Base-by-base conservation (phyloP, 2,113 vertebrate genomes). In the Pterocles orientalis region DNA sequence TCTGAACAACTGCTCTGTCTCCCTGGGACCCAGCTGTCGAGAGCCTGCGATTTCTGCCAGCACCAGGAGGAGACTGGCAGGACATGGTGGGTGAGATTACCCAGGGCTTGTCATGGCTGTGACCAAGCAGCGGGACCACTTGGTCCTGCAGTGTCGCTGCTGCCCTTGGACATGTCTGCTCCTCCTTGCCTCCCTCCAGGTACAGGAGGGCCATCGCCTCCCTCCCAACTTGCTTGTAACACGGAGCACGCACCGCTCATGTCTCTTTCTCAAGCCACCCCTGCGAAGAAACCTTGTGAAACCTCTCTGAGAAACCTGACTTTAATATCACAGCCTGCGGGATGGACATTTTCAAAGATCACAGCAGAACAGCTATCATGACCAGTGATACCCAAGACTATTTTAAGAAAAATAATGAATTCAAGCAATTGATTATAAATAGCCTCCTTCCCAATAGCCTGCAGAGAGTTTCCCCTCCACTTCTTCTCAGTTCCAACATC, bases 261-360 rank as follows among this genome's bases (percentile, higher is more conserved):
- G 56, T 29, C 29, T 3, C 3, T 8, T 47, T 12, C 21, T 4
- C 36, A 66, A 62, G n/a, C 70, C 34, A 43, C 25, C 3, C 26
- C 34, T 69, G 45, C 31, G 50, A 61, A 53, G 14, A 19, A 76
- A 28, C 26, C 26, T 87, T 41, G 64, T 34, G 41, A 70, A 94
- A 73, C 33, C 34, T 18, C 58, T 3, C 41, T 29, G n/a, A 86
- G 48, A 88, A 76, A 45, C 57, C 53, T 2, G 2, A 8, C n/a
- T 85, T 75, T 4, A 69, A 9, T 17, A 53, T 14, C n/a, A 29
- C 0, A 0, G 48, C n/a, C 39, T 25, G 13, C 0, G 2, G 36
- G 47, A 70, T n/a, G 23, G 25, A 88, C 80, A 39, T 72, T 72
- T 72, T 43, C 71, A 77, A 53, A 86, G 31, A 69, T 68, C 19